Evolutionary conservation across 2,888 invertebrate genomes (phyloP), one percentile per base, ranked within the genome.

Genomic region (Chloromyia formosa): DNA sequence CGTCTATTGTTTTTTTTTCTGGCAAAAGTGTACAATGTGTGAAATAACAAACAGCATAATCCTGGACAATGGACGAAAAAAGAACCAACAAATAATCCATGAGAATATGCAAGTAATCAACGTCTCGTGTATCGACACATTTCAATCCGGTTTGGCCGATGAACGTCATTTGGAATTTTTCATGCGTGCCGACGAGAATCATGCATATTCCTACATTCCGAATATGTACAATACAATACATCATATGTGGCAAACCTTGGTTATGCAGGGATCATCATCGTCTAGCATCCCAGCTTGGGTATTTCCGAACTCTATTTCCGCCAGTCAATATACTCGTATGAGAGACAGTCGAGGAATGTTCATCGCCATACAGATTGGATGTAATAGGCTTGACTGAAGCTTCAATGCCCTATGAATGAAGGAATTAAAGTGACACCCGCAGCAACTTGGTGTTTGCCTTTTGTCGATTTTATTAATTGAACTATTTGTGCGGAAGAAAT

Each of bases 111-210:
- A 49, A 35, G 54, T 58, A 71, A 71, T 71, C 56, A 71, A 58
- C 23, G 71, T 73, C 73, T 61, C 74, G 23, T 74, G 74, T 74
- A 66, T 42, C 35, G 58, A 68, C 74, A 74, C 58, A 74, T 74
- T 74, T 74, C 74, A 74, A 74, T 74, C 74, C 74, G 74, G 74
- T 74, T 74, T 74, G 66, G 40, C 66, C n/a, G 45, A 20, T 68
- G 58, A 74, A 74, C 22, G 66, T 16, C 56, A 66, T 66, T 74
- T 58, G 58, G 66, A 45, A 18, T 40, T 74, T 74, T 74, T 74
- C 74, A 74, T 74, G 74, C 74, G 58, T 74, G 66, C 74, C 35
- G 45, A n/a, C 69, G 49, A 49, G 16, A 49, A 12, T 12, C 16
- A 49, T 49, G 49, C 49, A 49, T n/a, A 12, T 1, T n/a, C 16